Evolutionary conservation across 37 sponge, comb jelly and placozoan species (phyloP), one percentile per base, ranked within the genome.

Genomic region (Chondrilla cf. caribensis): DNA sequence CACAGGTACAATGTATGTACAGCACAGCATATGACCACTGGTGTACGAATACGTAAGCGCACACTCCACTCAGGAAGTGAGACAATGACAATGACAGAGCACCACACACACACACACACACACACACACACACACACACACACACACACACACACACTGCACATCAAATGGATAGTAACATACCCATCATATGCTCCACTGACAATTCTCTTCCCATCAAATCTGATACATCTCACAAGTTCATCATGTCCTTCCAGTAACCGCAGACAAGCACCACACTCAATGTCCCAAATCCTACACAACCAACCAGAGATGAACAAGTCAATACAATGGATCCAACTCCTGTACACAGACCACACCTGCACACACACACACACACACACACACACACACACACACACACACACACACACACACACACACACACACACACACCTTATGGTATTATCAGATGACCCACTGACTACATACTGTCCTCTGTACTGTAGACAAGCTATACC

Each of bases 141-240:
- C 38, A 4, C 36, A 70, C 71, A 7, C 38, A 32, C 71, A 76
- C 41, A 76, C 60, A 59, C 60, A 59, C 60, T 26, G 25, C 22
- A 2, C 3, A 2, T 26, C 8, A n/a, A n/a, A n/a, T n/a, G n/a
- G n/a, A n/a, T n/a, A 35, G 7, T 2, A 19, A 28, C 92, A 84
- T 83, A 93, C 96, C 99, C 99, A 86, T 98, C 99, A 79, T 98
- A 98, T 17, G 99, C 99, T 65, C 99, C 99, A 82, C 94, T 93
- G 77, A 98, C 99, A 44, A 98, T 98, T 28, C 94, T 70, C 62
- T 93, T 95, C 80, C 87, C 88, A 85, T 98, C 99, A 83, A 98
- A 98, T 24, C 99, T 81, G 54, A 98, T 98, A 86, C 99, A 98
- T 39, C 97, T 86, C 66, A 98, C 99, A 7, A 98, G 81, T 76